A percentile compares a stretch with the other conserved stretches of the same genome.
These are phyloP conservation scores for Ariolimax columbianus DNA, from an alignment of 2,888 invertebrate genomes.

Conservation along the genomic window DNA sequence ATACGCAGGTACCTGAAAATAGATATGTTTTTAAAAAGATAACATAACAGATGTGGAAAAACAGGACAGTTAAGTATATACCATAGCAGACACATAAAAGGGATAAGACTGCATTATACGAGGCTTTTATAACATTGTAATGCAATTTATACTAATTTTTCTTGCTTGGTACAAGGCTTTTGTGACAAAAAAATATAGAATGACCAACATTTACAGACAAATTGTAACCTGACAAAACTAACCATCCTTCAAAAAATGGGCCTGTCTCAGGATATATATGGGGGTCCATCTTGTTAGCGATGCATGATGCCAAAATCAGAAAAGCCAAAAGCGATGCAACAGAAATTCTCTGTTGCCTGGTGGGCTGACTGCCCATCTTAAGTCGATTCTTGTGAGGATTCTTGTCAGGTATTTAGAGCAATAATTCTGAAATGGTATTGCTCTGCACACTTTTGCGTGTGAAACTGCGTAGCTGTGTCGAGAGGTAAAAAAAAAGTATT, in stretches of 20 bases:
- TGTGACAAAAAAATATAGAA: too few relatives aligned
- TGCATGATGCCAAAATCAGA: conserved; percentile 5
- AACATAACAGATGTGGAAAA: neutral
- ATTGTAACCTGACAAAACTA: conserved; percentile 1
- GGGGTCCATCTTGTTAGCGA: conserved; percentile 63
- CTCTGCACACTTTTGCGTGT: too few relatives aligned
- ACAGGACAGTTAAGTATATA: neutral
- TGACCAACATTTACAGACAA: too few relatives aligned
- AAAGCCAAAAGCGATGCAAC: neutral
- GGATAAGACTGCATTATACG: too few relatives aligned
- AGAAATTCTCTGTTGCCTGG: neutral
- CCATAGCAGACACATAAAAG: too few relatives aligned
- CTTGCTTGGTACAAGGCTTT: too few relatives aligned
- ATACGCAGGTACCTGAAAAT: conserved; percentile 61
- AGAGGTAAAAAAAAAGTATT: too few relatives aligned
- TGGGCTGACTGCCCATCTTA: neutral
- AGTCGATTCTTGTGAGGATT: too few relatives aligned
- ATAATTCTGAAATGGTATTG: too few relatives aligned
- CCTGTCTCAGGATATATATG: conserved; percentile 62
- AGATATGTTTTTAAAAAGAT: neutral
- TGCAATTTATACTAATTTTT: too few relatives aligned
- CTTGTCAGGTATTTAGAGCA: neutral
- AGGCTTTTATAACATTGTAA: too few relatives aligned
- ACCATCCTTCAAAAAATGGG: conserved; percentile 55
- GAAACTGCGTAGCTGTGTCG: too few relatives aligned